Evolutionary conservation across 2,888 invertebrate genomes (phyloP).

Genomic region (Gymnocheta viridis): DNA sequence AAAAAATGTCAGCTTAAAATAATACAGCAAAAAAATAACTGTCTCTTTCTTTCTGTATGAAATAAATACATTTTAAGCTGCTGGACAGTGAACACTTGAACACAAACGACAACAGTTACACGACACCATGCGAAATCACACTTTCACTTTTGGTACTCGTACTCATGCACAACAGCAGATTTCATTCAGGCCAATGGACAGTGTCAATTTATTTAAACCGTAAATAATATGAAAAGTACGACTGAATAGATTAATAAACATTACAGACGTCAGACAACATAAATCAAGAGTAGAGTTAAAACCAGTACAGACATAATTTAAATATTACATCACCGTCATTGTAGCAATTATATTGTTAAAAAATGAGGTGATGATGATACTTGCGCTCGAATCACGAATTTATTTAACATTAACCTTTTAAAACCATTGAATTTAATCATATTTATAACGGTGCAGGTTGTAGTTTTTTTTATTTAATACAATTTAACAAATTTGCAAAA

Average conservation of each 20-base stretch:
- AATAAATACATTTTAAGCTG: conserved; percentile 37
- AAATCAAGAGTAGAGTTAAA: conserved; percentile 17
- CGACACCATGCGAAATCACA: conserved; percentile 32
- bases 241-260: conserved; percentile 56
- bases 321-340: conserved; percentile 39
- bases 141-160: conserved; percentile 56
- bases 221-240: conserved; percentile 17
- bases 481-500: neutral
- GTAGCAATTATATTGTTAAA: conserved; percentile 5
- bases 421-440: conserved; percentile 18
- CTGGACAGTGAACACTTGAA: conserved; percentile 37
- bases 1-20: neutral
- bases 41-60: neutral
- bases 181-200: conserved; percentile 47
- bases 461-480: neutral
- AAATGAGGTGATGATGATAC: conserved; percentile 39
- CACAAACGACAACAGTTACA: conserved; percentile 5
- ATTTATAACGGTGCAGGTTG: conserved; percentile 6
- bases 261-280: conserved; percentile 40
- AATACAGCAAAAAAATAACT: conserved; percentile 3
- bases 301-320: conserved; percentile 10
- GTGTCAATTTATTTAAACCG: conserved; percentile 53
- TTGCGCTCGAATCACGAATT: conserved; percentile 23
- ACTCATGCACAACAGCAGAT: neutral
- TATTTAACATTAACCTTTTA: conserved; percentile 57